Conservation (phyloP, 2,797 vertebrate species). For the Onychomys torridus region DNA sequence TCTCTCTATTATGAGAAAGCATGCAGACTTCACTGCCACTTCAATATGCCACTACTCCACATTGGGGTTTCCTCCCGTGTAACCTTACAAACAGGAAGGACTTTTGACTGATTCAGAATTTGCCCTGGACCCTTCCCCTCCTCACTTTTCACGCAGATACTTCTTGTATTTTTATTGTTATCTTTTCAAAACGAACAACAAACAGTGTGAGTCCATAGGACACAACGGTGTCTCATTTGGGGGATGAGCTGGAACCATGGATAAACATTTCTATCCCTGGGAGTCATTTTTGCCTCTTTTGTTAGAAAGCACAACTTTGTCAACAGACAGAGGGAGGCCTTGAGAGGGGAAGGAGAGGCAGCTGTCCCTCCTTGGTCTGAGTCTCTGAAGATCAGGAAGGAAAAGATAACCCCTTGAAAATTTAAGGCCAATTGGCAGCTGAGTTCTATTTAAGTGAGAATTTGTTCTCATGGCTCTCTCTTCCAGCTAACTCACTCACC, state of each 20-base stretch:
- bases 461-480: not conserved
- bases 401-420: not conserved
- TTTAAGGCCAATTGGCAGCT: not conserved
- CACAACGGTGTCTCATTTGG: not conserved
- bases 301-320: not conserved
- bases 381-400: not conserved
- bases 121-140: not conserved
- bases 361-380: not conserved
- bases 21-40: not conserved
- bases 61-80: not conserved
- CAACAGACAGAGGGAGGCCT: not conserved
- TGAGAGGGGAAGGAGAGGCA: not conserved
- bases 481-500: not conserved
- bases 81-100: not conserved
- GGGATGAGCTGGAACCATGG: not conserved
- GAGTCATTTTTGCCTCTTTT: not conserved
- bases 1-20: conserved; percentile 8
- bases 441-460: not conserved
- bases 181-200: not conserved
- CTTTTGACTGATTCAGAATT: not conserved
- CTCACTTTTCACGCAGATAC: not conserved
- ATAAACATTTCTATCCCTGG: not conserved
- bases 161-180: not conserved
- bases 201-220: not conserved
- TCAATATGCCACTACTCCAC: not conserved